Conservation (phyloP, 1,140 invertebrate genomes). For the Megathymus violae region DNA sequence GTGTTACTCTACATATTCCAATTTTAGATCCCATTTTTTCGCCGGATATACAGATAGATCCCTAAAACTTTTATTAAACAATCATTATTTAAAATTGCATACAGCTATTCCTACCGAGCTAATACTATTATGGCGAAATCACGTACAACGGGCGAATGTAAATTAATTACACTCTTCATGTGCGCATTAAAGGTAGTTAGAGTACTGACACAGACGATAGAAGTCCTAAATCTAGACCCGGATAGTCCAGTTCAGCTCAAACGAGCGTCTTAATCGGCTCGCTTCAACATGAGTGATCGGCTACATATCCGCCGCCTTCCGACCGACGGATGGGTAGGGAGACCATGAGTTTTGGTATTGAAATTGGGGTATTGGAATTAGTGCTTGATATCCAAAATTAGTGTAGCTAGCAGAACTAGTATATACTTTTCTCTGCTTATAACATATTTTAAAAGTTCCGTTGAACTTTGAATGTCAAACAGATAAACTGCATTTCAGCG, state of each 20-base stretch:
- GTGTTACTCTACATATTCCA: no score
- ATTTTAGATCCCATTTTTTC: no score
- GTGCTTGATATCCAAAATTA: no score
- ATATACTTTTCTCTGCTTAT: no score
- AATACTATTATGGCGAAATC: not conserved
- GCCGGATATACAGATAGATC: no score
- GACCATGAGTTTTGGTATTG: not conserved
- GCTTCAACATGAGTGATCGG: slow-evolving; percentile 48
- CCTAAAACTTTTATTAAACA: not conserved
- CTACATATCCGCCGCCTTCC: slow-evolving; percentile 50
- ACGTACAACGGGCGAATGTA: not conserved
- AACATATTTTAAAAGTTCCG: no score
- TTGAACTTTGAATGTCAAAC: no score
- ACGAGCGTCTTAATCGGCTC: slow-evolving; percentile 36
- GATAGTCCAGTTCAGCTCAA: slow-evolving; percentile 43
- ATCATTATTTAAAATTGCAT: not conserved
- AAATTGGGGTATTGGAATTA: no score
- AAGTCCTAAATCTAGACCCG: slow-evolving; percentile 47
- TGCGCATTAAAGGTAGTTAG: slow-evolving; percentile 32
- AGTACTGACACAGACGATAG: slow-evolving; percentile 41
- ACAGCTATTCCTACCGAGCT: not conserved
- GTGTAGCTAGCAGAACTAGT: no score
- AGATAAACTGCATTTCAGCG: no score
- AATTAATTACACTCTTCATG: slow-evolving; percentile 30
- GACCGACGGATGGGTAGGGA: slow-evolving; percentile 26